Percentiles rank a stretch among this genome's conserved stretches.
Evolutionary conservation across 1,140 invertebrate species (phyloP).

Genomic region (Drosophila micromelanica): DNA sequence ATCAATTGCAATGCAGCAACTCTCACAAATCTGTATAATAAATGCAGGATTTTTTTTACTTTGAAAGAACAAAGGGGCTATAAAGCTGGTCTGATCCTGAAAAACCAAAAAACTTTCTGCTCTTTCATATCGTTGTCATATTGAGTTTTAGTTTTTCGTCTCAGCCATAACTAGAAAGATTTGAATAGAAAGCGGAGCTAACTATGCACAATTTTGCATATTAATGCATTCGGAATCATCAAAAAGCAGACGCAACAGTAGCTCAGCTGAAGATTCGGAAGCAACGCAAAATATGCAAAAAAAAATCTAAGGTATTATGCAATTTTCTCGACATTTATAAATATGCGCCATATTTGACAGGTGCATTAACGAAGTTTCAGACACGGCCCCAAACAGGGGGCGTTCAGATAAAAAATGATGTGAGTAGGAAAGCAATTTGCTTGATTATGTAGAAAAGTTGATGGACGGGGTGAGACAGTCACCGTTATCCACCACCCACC

Average conservation of each 20-base stretch:
- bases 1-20: constrained; percentile 6
- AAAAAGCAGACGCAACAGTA: constrained; percentile 46
- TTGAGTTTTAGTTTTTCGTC: too few relatives aligned
- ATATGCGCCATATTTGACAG: constrained; percentile 72
- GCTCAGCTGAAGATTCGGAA: constrained; percentile 17
- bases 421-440: constrained; percentile 80
- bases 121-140: too few relatives aligned
- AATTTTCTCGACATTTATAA: constrained; percentile 69
- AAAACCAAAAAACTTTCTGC: too few relatives aligned
- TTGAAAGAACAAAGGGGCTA: constrained; percentile 20
- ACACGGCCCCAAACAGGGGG: constrained; percentile 23
- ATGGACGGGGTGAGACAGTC: constrained; percentile 4
- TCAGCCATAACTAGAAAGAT: constrained; percentile 12
- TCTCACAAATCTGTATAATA: constrained; percentile 2
- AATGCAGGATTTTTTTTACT: constrained; percentile 8
- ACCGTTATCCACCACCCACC: background rate
- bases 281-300: constrained; percentile 41
- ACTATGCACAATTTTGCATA: constrained; percentile 66
- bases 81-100: constrained; percentile 1
- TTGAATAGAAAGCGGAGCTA: constrained; percentile 1
- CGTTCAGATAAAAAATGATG: constrained; percentile 75
- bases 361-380: constrained; percentile 79
- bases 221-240: constrained; percentile 63
- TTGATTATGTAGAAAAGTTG: constrained; percentile 78
- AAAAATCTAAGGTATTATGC: constrained; percentile 67